These are phyloP conservation scores for Hippocampus barbouri DNA, from an alignment of 2,113 vertebrate species.

Conservation along the genomic window DNA sequence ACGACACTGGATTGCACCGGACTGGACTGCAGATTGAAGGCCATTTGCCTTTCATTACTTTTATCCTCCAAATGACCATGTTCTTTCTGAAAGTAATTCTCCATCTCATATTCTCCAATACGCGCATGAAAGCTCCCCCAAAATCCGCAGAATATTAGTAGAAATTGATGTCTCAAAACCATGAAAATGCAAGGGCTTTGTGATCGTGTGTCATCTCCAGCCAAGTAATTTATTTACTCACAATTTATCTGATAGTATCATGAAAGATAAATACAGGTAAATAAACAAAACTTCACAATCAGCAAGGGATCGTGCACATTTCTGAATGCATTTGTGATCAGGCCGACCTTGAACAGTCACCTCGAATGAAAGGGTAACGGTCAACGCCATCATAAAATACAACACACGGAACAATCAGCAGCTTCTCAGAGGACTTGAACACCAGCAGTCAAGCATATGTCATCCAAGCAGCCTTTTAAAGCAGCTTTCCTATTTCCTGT, in stretches of 20 bases:
- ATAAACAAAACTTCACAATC: neutral
- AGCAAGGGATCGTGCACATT: slow-evolving; percentile 4
- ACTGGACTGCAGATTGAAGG: neutral
- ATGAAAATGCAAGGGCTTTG: neutral
- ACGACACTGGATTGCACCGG: no score
- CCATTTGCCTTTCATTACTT: neutral
- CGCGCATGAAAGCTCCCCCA: neutral
- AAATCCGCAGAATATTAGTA: neutral
- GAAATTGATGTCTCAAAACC: neutral
- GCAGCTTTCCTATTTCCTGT: slow-evolving; percentile 58
- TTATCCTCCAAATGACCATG: neutral
- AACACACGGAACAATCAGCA: slow-evolving; percentile 68
- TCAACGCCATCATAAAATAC: slow-evolving; percentile 57
- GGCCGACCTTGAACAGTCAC: slow-evolving; percentile 63
- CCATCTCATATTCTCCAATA: neutral
- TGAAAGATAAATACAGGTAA: neutral
- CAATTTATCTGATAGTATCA: neutral
- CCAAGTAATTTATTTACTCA: neutral
- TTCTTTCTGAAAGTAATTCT: neutral
- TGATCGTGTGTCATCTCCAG: neutral
- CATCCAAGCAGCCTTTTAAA: slow-evolving; percentile 63
- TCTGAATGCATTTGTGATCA: slow-evolving; percentile 61
- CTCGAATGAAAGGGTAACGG: slow-evolving; percentile 43
- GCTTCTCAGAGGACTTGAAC: slow-evolving; percentile 56
- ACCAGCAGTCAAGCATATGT: slow-evolving; percentile 21